Percentiles rank a stretch among this genome's conserved stretches.
Conservation (phyloP, 2,888 invertebrate genomes). For the Papilio gigon region DNA sequence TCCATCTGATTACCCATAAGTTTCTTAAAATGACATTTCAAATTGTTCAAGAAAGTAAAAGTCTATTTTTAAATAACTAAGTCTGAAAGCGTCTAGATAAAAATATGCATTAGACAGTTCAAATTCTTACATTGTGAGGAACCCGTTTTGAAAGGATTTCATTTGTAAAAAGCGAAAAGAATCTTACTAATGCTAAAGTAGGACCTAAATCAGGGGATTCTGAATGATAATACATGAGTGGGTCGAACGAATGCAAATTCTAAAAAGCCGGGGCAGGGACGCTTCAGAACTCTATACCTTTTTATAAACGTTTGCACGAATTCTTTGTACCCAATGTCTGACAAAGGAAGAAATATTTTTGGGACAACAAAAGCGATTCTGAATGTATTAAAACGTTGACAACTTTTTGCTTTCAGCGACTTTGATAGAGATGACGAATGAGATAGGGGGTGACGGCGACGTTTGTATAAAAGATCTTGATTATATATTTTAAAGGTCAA, state of each 20-base stretch:
- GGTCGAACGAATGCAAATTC: constrained; percentile 42
- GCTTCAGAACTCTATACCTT: constrained; percentile 60
- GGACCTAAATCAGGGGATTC: constrained; percentile 19
- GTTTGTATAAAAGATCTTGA: constrained; percentile 38
- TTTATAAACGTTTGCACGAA: constrained; percentile 71
- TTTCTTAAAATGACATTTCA: too few relatives aligned
- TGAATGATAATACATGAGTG: constrained; percentile 37
- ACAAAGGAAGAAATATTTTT: constrained; percentile 63
- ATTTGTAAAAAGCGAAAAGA: constrained; percentile 1
- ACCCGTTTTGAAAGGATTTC: background rate
- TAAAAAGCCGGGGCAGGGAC: constrained; percentile 39
- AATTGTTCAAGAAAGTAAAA: too few relatives aligned
- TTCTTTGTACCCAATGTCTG: constrained; percentile 66
- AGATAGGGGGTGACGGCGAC: constrained; percentile 46
- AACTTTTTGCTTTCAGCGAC: constrained; percentile 54
- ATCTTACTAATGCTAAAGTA: constrained; percentile 7
- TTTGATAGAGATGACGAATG: constrained; percentile 48
- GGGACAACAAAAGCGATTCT: constrained; percentile 63
- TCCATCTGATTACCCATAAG: too few relatives aligned
- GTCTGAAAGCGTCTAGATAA: too few relatives aligned
- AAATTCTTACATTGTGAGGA: background rate
- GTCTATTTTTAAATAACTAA: too few relatives aligned
- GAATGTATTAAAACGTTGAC: constrained; percentile 72
- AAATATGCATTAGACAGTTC: too few relatives aligned
- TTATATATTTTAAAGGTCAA: constrained; percentile 27